These are phyloP conservation scores for Pristiophorus japonicus DNA, from an alignment of 2,113 vertebrate species.

Conservation along the genomic window DNA sequence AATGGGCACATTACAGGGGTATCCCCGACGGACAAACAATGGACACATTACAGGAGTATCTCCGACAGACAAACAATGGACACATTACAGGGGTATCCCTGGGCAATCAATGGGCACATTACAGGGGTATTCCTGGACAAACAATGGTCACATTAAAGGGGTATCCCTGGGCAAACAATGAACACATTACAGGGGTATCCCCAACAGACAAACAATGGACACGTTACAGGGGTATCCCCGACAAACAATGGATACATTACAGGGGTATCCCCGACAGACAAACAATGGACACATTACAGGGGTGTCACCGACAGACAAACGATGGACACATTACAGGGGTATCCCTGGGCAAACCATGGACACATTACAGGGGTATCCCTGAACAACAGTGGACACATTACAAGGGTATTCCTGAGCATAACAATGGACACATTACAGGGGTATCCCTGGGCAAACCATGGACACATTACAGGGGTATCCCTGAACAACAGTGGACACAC, in stretches of 20 bases:
- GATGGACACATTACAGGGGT: not conserved
- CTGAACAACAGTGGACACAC: too few species aligned
- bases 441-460: not conserved
- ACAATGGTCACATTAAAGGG: too few species aligned
- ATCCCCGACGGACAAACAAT: not conserved
- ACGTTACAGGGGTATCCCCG: not conserved
- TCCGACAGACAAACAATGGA: too few species aligned
- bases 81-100: too few species aligned
- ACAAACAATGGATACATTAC: not conserved
- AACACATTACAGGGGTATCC: not conserved
- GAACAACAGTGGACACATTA: not conserved
- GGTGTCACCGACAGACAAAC: not conserved
- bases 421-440: not conserved
- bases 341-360: not conserved
- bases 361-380: not conserved
- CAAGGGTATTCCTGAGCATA: not conserved
- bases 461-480: too few species aligned
- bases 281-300: not conserved
- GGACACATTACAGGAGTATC: not conserved
- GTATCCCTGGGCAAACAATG: not conserved
- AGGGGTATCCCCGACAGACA: not conserved
- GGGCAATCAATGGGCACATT: too few species aligned
- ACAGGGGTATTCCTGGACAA: too few species aligned
- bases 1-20: not conserved
- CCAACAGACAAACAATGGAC: not conserved